A percentile compares a stretch with the other conserved stretches of the same genome.
These are phyloP conservation scores for Hiodon tergisus DNA, from an alignment of 2,113 vertebrate genomes.

Conservation along the genomic window DNA sequence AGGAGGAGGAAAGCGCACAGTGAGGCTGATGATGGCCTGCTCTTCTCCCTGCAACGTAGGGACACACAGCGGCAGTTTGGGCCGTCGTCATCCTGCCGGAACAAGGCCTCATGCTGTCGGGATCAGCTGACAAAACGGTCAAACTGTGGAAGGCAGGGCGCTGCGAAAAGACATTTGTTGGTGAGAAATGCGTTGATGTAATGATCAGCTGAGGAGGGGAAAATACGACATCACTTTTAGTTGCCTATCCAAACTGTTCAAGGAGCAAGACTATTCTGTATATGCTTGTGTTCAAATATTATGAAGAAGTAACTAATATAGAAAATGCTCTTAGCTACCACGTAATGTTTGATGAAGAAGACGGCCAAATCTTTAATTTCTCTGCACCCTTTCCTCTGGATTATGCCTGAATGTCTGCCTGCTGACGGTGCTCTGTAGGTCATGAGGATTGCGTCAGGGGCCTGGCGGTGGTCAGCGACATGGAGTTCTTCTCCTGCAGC, in stretches of 20 bases:
- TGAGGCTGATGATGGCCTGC: not conserved
- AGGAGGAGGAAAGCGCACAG: not conserved
- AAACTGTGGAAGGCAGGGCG: slow-evolving; percentile 96
- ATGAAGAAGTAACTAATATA: not conserved
- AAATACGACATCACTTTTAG: not conserved
- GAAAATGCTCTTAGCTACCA: not conserved
- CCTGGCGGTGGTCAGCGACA: slow-evolving; percentile 79
- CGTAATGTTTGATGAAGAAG: not conserved
- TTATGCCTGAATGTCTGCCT: not conserved
- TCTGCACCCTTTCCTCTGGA: not conserved
- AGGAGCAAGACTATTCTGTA: too few relatives aligned
- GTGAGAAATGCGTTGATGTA: slow-evolving; percentile 52
- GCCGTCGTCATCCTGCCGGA: slow-evolving; percentile 88
- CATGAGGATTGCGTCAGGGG: slow-evolving; percentile 95
- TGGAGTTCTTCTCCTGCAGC: slow-evolving; percentile 94
- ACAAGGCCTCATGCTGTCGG: slow-evolving; percentile 92
- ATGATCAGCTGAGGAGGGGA: not conserved
- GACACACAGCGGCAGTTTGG: slow-evolving; percentile 92
- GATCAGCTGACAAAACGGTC: slow-evolving; percentile 93
- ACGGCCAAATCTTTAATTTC: not conserved
- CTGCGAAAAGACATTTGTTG: slow-evolving; percentile 85
- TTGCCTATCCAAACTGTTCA: not conserved
- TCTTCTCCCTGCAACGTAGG: slow-evolving; percentile 55
- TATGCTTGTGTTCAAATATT: too few relatives aligned
- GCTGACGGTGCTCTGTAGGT: slow-evolving; percentile 55